Evolutionary conservation across 2,888 invertebrate species (phyloP), one percentile per base, ranked within the genome.

Genomic region (Dynastes tityus): DNA sequence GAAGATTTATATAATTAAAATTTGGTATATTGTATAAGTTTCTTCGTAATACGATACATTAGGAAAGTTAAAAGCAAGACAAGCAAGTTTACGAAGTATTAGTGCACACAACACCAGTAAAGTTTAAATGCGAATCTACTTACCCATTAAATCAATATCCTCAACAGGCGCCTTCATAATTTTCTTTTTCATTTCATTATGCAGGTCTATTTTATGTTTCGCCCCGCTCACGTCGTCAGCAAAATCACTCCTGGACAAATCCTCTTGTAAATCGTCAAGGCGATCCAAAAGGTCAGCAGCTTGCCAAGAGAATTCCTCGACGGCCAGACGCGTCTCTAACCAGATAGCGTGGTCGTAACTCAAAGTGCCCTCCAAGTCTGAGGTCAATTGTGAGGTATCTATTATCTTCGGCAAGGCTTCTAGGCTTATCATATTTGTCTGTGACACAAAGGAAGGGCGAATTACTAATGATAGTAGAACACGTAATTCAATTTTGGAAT

Each of bases 261-360:
- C 97, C 87, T 97, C 97, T 87, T 97, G 96, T 81, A 98, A 91
- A 86, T 97, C 97, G 86, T 98, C 98, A 80, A 98, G 91, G 81
- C 97, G 93, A 88, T 97, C 97, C 80, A 98, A 91, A 81, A 98
- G 91, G 88, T 99, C 98, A 70, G 96, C 95, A 1, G 97, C 96
- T 90, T 97, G 97, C 97, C 98, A 98, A 85, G 96, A 95, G 89
- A 98, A 96, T 87, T 98, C 97, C 90, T 99, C 98, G 84, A 98
- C 92, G 78, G 97, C 97, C 89, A 98, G 89, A 89, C 99, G 92
- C 81, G 97, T 94, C 86, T 99, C 98, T 85, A 99, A 95, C 99
- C 99, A 99, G 87, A 96, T 97, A 83, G 96, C 94, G 90, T 99
- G 98, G 89, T 99, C 98, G 90, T 99, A 99, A 85, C 94, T 93